Conservation (phyloP, 2,797 vertebrate genomes). For the Hemitrygon akajei region DNA sequence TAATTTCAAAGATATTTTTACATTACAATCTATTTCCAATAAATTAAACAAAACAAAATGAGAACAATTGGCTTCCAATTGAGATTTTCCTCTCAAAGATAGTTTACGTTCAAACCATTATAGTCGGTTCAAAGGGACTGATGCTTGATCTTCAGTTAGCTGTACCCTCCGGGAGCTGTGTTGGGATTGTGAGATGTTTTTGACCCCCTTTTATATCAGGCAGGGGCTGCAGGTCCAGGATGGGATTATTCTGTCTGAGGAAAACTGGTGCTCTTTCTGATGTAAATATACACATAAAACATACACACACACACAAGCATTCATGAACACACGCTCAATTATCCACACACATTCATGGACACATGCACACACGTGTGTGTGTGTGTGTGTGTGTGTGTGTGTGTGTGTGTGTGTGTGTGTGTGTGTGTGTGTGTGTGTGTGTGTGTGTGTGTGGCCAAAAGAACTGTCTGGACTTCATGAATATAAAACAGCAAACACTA, state of each 20-base stretch:
- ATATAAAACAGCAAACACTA: too few relatives aligned
- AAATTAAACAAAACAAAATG: background rate
- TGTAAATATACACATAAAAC: too few relatives aligned
- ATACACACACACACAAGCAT: too few relatives aligned
- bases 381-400: too few relatives aligned
- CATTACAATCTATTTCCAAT: background rate
- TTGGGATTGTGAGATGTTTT: background rate
- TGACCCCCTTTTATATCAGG: background rate
- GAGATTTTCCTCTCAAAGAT: background rate
- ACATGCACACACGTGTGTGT: too few relatives aligned
- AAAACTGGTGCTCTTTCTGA: too few relatives aligned
- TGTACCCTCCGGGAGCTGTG: background rate
- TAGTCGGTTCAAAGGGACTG: background rate
- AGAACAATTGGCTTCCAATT: slow-evolving; percentile 5
- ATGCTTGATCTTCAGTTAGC: background rate
- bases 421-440: too few relatives aligned
- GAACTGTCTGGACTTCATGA: too few relatives aligned
- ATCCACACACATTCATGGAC: too few relatives aligned
- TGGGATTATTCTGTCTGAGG: background rate
- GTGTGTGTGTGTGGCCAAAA: too few relatives aligned
- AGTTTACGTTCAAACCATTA: background rate
- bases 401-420: too few relatives aligned
- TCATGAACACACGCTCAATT: too few relatives aligned
- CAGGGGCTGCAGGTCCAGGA: background rate
- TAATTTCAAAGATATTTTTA: slow-evolving; percentile 13